These are phyloP conservation scores for Pterostichus madidus DNA, from an alignment of 2,888 invertebrate species.

Conservation along the genomic window DNA sequence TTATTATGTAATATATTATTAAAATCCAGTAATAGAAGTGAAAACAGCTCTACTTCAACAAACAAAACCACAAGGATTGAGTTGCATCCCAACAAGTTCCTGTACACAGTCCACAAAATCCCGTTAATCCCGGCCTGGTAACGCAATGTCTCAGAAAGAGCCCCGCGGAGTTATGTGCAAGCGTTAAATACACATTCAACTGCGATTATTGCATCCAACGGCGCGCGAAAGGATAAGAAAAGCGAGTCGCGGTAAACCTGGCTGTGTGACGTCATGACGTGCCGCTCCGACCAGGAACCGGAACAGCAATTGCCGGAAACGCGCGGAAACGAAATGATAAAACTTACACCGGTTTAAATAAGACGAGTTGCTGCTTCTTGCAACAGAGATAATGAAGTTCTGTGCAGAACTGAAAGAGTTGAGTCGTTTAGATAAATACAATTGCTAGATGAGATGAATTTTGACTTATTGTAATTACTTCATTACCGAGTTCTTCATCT, in stretches of 20 bases:
- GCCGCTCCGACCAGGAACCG: slow-evolving; percentile 11
- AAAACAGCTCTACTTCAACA: neutral
- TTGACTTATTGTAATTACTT: slow-evolving; percentile 14
- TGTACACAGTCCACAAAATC: slow-evolving; percentile 29
- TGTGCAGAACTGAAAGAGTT: slow-evolving; percentile 13
- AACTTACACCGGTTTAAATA: slow-evolving; percentile 57
- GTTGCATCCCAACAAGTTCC: slow-evolving; percentile 31
- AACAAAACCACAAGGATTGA: slow-evolving; percentile 13
- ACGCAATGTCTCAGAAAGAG: slow-evolving; percentile 27
- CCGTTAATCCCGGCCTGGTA: slow-evolving; percentile 24
- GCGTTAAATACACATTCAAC: slow-evolving; percentile 64
- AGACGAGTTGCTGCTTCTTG: slow-evolving; percentile 10
- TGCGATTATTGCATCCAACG: slow-evolving; percentile 63
- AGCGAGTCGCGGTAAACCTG: slow-evolving; percentile 45
- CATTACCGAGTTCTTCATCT: neutral
- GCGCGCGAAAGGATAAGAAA: slow-evolving; percentile 63
- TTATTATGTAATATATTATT: too few species aligned
- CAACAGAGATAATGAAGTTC: slow-evolving; percentile 35
- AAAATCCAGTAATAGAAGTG: too few species aligned
- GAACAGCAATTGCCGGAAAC: slow-evolving; percentile 61
- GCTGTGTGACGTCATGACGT: slow-evolving; percentile 23
- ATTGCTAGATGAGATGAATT: slow-evolving; percentile 28
- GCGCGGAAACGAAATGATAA: slow-evolving; percentile 57
- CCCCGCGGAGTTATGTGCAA: slow-evolving; percentile 59
- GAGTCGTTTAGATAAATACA: slow-evolving; percentile 37